Base-by-base conservation (phyloP, 1,140 invertebrate genomes). In the Musca domestica region DNA sequence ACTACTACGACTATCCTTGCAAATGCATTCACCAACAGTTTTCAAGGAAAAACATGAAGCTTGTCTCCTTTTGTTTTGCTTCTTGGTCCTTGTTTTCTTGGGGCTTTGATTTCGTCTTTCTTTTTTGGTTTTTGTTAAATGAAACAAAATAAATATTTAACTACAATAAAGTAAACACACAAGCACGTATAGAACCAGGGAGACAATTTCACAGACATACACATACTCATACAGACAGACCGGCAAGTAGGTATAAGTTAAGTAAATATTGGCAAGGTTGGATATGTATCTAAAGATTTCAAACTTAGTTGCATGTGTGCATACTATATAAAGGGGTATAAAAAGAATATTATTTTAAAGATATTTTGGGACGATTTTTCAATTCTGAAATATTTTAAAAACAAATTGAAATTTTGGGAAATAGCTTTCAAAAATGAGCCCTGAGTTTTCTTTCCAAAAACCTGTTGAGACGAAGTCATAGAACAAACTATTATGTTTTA, bases 111-210 rank as follows among this genome's bases (percentile, higher is more conserved):
- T 61, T 7, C 6, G n/a, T 7, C n/a, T 15, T 27, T 15, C 17
- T 27, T 61, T 15, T 27, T 4, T 41, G 2, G 19, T 61, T 61
- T 34, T 20, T 34, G 56, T n/a, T 61, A 27, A 34, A 41, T 61
- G 56, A 41, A 61, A 61, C 56, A 61, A 61, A 20, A 41, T 61
- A 61, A 61, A 61, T 61, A 61, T 61, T 61, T 61, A 61, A 41
- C 56, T 17, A 61, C n/a, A 61, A 41, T 58, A 30, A 30, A 30
- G 27, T 58, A 34, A 41, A 19, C 15, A 19, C 15, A 17, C 27
- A 34, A 58, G 34, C 17, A 61, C 7, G 6, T 41, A 2, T 20
- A 34, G 6, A 61, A 19, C 10, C 3, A n/a, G n/a, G 10, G 34
- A 41, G 34, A 12, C 34, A 41, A 41, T 41, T 7, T 41, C 34